phyloP scores from a whole-genome alignment of 2,797 vertebrate species.

The Dendrocincla fuliginosa region DNA sequence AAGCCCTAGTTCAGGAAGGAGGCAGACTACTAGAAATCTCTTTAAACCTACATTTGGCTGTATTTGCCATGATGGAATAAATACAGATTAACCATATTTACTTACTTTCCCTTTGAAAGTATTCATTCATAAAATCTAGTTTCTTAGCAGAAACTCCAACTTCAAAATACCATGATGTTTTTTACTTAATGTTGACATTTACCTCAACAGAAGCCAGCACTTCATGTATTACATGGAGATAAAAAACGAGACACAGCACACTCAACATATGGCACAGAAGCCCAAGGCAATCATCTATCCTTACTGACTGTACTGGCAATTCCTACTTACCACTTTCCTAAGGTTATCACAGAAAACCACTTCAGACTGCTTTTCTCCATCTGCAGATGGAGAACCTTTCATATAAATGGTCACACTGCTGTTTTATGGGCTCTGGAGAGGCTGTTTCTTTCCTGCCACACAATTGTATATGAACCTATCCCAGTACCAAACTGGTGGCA shows the following conservation, averaged over 20 bases:
- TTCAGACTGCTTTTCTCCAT: background rate
- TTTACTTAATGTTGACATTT: conserved; percentile 28
- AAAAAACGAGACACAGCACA: background rate
- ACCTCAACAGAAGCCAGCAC: background rate
- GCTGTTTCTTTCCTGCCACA: background rate
- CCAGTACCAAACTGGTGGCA: background rate
- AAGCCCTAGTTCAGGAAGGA: background rate
- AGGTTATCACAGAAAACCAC: background rate
- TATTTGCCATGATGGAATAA: background rate
- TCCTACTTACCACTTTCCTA: background rate
- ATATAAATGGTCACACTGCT: background rate
- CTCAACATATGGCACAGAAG: conserved; percentile 39
- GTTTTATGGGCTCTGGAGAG: background rate
- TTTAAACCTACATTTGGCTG: background rate
- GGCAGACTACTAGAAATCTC: background rate
- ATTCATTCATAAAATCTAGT: background rate
- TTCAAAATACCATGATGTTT: background rate
- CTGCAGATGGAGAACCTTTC: conserved; percentile 14
- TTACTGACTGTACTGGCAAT: background rate
- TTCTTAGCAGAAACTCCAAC: background rate
- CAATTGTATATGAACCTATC: background rate
- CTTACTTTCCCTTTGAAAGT: background rate
- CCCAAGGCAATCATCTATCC: conserved; percentile 1
- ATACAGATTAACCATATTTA: background rate
- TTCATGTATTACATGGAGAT: background rate